A percentile compares a stretch with the other conserved stretches of the same genome.
Conservation (phyloP, 2,888 invertebrate genomes). For the Anthoptus insignis region DNA sequence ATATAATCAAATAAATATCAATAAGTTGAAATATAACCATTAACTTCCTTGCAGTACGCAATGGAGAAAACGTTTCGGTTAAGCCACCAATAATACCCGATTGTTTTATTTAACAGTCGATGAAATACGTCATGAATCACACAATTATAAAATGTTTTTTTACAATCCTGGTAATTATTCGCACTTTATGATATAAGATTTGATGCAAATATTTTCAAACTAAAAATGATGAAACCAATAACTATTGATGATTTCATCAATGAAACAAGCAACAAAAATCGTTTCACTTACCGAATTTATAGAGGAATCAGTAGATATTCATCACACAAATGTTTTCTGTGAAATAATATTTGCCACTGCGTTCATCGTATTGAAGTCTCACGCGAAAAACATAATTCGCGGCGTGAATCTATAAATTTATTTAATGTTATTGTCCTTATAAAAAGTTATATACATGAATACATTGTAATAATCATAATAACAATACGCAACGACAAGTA, state of each 20-base stretch:
- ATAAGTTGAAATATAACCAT: too few relatives aligned
- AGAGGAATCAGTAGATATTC: constrained; percentile 18
- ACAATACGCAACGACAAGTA: constrained; percentile 64
- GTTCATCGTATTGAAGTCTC: constrained; percentile 24
- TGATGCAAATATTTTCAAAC: constrained; percentile 2
- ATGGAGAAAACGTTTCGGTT: too few relatives aligned
- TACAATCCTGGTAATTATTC: background rate
- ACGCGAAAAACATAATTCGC: constrained; percentile 21
- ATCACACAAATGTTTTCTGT: constrained; percentile 33
- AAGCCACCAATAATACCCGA: too few relatives aligned
- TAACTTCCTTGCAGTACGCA: too few relatives aligned
- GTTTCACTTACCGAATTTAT: constrained; percentile 31
- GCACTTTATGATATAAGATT: background rate
- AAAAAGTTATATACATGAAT: constrained; percentile 19
- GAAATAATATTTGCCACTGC: constrained; percentile 22
- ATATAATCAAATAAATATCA: too few relatives aligned
- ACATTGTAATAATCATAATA: constrained; percentile 42
- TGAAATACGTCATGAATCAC: background rate
- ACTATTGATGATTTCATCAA: background rate
- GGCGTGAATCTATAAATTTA: constrained; percentile 12
- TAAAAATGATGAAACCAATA: background rate
- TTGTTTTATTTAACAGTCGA: background rate
- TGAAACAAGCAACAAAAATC: background rate
- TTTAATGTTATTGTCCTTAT: constrained; percentile 14
- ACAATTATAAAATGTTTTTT: background rate